A percentile compares a stretch with the other conserved stretches of the same genome.
Evolutionary conservation across 2,113 vertebrate species (phyloP).

Genomic region (Mus musculus): DNA sequence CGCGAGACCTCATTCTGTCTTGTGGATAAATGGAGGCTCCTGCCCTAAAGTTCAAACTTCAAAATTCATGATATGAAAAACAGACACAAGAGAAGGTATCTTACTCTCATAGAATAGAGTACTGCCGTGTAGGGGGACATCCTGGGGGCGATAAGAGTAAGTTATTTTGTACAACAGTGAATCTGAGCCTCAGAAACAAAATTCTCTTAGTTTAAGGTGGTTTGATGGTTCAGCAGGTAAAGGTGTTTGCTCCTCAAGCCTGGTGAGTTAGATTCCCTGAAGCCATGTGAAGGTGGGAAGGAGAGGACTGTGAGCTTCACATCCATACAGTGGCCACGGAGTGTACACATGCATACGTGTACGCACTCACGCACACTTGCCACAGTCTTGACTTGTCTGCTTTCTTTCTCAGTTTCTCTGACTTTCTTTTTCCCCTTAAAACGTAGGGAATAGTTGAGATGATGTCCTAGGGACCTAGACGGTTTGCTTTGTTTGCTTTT

Average conservation of each 20-base stretch:
- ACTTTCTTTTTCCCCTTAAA: not conserved
- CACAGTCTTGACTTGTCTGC: not conserved
- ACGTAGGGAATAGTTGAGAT: not conserved
- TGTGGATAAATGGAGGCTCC: not conserved
- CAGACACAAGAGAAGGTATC: not conserved
- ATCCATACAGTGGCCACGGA: not conserved
- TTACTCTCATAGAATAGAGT: not conserved
- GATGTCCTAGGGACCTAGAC: not conserved
- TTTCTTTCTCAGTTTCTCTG: constrained; percentile 30
- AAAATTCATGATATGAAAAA: constrained; percentile 16
- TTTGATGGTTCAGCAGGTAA: no score
- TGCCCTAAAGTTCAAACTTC: not conserved
- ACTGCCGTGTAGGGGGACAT: not conserved
- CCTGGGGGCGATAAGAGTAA: not conserved
- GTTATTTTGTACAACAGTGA: not conserved
- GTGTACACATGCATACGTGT: not conserved
- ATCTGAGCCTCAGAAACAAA: not conserved
- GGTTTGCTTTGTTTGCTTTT: not conserved
- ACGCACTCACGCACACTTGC: not conserved
- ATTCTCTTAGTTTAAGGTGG: not conserved
- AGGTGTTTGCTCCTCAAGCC: not conserved
- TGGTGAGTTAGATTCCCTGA: not conserved
- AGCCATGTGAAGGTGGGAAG: not conserved
- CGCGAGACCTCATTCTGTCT: constrained; percentile 34
- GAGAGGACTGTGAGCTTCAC: not conserved